Evolutionary conservation across 2,888 invertebrate species (phyloP).

Genomic region (Pemphredon lugubris): DNA sequence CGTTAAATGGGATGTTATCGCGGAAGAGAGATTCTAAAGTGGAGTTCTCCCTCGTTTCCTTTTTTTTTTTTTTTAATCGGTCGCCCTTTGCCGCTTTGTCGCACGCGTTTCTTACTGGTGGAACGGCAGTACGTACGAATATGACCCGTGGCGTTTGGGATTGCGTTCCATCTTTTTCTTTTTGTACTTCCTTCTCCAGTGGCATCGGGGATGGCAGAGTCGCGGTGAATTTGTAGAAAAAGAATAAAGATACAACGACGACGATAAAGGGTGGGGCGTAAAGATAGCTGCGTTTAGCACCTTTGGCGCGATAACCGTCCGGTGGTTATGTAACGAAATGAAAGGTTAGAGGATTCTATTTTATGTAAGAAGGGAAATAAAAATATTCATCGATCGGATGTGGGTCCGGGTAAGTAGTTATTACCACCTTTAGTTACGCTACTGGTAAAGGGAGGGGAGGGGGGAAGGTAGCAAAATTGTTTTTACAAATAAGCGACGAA

Average conservation of each 20-base stretch:
- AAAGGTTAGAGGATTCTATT: slow-evolving; percentile 51
- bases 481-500: too few species aligned
- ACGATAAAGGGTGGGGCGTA: background rate
- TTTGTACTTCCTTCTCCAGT: too few species aligned
- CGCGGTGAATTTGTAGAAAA: too few species aligned
- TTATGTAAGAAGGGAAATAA: slow-evolving; percentile 42
- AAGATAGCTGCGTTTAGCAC: slow-evolving; percentile 10
- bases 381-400: slow-evolving; percentile 11
- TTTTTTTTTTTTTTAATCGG: background rate
- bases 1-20: slow-evolving; percentile 31
- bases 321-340: slow-evolving; percentile 38
- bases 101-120: background rate
- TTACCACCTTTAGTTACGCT: slow-evolving; percentile 1
- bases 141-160: background rate
- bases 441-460: background rate
- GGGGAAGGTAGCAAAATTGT: background rate
- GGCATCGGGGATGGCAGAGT: too few species aligned
- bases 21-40: background rate
- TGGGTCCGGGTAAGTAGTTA: background rate
- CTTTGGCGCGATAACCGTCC: background rate
- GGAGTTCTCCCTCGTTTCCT: background rate
- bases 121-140: background rate
- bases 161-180: too few species aligned
- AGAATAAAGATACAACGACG: background rate
- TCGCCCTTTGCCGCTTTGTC: background rate